phyloP scores from a whole-genome alignment of 2,113 vertebrate species.

The Budorcas taxicolor region DNA sequence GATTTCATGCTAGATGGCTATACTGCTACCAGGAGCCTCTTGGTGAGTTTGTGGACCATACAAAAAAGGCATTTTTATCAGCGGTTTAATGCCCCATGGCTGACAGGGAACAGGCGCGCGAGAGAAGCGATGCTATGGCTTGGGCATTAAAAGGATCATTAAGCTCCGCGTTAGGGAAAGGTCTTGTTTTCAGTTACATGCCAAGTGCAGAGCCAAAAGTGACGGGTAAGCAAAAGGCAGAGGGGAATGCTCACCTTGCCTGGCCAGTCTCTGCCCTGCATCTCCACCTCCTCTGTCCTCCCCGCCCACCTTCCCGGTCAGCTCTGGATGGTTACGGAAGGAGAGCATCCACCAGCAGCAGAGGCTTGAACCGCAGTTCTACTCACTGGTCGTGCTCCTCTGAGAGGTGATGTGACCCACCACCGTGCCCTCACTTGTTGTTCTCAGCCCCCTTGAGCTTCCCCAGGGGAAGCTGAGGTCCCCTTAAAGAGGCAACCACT shows the following conservation, averaged over 20 bases:
- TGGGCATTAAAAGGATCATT: slow-evolving; percentile 91
- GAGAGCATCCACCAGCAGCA: not conserved
- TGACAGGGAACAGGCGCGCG: slow-evolving; percentile 76
- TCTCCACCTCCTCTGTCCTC: not conserved
- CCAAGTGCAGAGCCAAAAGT: slow-evolving; percentile 83
- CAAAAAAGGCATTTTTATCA: slow-evolving; percentile 79
- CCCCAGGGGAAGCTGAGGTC: not conserved
- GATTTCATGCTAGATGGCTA: slow-evolving; percentile 80
- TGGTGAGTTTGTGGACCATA: slow-evolving; percentile 79
- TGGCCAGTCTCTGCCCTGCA: not conserved
- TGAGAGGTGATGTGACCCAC: not conserved
- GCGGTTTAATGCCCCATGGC: slow-evolving; percentile 78
- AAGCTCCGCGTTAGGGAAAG: slow-evolving; percentile 82
- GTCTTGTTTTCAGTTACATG: slow-evolving; percentile 84
- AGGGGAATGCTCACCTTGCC: slow-evolving; percentile 50
- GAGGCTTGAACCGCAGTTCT: not conserved
- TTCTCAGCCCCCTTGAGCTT: not conserved
- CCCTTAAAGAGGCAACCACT: not conserved
- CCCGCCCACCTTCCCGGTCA: not conserved
- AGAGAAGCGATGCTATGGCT: slow-evolving; percentile 75
- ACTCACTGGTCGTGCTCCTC: not conserved
- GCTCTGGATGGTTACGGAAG: not conserved
- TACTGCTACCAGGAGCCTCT: slow-evolving; percentile 72
- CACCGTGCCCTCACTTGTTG: not conserved
- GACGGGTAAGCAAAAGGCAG: slow-evolving; percentile 81